phyloP scores from a whole-genome alignment of 1,140 invertebrate species.

The Caerostris extrusa region DNA sequence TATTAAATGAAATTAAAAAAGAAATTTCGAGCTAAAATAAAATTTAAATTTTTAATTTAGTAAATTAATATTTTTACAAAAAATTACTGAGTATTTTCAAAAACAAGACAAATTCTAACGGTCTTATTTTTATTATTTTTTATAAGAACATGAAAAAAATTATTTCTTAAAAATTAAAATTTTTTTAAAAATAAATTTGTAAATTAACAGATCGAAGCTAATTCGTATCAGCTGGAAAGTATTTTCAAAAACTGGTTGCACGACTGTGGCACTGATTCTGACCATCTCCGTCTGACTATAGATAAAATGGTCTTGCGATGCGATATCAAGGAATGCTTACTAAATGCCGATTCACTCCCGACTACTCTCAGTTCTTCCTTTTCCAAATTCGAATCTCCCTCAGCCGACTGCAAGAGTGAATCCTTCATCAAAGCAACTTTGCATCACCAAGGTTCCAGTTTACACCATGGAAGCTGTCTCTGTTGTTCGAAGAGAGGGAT shows the following conservation, averaged over 20 bases:
- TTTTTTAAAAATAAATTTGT: too few species aligned
- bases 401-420: not conserved
- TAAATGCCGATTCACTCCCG: constrained; percentile 27
- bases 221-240: constrained; percentile 45
- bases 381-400: not conserved
- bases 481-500: constrained; percentile 30
- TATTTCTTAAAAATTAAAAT: too few species aligned
- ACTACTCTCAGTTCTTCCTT: constrained; percentile 27
- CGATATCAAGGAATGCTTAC: constrained; percentile 60
- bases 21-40: too few species aligned
- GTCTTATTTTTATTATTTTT: too few species aligned
- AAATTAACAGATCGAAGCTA: constrained; percentile 30
- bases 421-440: not conserved
- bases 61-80: too few species aligned
- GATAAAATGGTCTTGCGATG: constrained; percentile 9
- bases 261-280: constrained; percentile 69
- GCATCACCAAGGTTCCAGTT: constrained; percentile 29
- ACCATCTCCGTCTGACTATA: constrained; percentile 44
- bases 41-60: too few species aligned
- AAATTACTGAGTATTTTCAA: too few species aligned
- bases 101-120: too few species aligned
- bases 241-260: constrained; percentile 60
- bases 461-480: constrained; percentile 39
- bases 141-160: too few species aligned
- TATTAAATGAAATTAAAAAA: too few species aligned